Evolutionary conservation across 2,797 vertebrate genomes (phyloP), one percentile per base, ranked within the genome.

Genomic region (Spinibarbus caldwelli): DNA sequence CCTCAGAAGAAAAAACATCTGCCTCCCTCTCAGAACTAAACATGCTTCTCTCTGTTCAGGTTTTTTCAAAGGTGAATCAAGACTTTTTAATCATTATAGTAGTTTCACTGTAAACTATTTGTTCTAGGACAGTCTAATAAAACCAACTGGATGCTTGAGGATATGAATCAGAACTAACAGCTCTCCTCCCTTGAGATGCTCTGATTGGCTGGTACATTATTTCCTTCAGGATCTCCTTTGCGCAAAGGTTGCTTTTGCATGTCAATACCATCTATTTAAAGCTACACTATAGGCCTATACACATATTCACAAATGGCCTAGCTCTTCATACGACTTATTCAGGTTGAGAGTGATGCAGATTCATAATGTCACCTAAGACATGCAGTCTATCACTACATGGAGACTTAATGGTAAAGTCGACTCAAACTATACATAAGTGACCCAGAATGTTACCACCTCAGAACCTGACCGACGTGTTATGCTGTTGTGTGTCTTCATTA

Each of bases 231-330:
- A 84, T 84, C 47, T 84, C 62, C 36, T 52, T 41, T 67, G 45
- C 6, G 59, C 73, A 77, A 77, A 84, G 82, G 72, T 84, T 77
- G 62, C 82, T 26, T 84, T 84, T 84, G 82, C 82, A 84, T 84
- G 59, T 77, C 82, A 84, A 84, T 84, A 77, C 73, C 21, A 26
- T 84, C 36, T 78, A 84, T 84, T 84, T 84, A 34, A 36, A 77
- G 82, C 59, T 68, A 38, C 72, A 29, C 31, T 77, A 73, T 34
- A 73, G 68, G 68, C 19, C 52, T 70, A 81, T 19, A 57, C 47
- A 83, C 59, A 77, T 49, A n/a, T 77, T 43, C 72, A 83, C 71
- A 26, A 66, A 79, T 34, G 21, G 38, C 36, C 9, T n/a, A 76
- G 21, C 72, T 36, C 21, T 54, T 45, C 12, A 29, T 64, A 45